Percentiles rank a stretch among this genome's conserved stretches.
Evolutionary conservation across 2,888 invertebrate species (phyloP).

Genomic region (Ornithoptera alexandrae): DNA sequence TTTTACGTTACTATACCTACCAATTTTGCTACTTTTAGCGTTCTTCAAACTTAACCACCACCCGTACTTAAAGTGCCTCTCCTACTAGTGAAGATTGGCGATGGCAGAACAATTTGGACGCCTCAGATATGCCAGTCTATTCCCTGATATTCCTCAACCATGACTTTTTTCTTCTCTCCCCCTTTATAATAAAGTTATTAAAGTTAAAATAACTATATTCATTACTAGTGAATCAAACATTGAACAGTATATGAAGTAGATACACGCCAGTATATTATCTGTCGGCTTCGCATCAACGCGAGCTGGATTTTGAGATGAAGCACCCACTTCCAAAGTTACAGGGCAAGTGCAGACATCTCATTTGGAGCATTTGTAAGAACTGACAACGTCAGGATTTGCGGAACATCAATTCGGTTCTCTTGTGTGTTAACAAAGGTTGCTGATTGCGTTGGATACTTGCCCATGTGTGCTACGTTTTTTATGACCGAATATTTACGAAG

Average conservation of each 20-base stretch:
- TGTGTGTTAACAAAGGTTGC: conserved; percentile 5
- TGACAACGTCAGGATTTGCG: conserved; percentile 11
- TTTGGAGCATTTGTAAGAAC: conserved; percentile 13
- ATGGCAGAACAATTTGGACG: too few relatives aligned
- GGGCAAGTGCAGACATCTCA: conserved; percentile 10
- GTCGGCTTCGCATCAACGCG: not conserved
- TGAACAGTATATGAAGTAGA: too few relatives aligned
- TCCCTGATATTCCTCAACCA: too few relatives aligned
- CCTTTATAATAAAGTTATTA: too few relatives aligned
- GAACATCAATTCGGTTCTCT: conserved; percentile 10
- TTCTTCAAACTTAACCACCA: not conserved
- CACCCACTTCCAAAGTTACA: conserved; percentile 6
- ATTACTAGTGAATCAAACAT: too few relatives aligned
- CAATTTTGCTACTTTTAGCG: too few relatives aligned
- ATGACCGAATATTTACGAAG: not conserved
- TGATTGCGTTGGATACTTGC: conserved; percentile 6
- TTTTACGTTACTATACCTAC: too few relatives aligned
- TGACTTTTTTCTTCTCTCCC: too few relatives aligned
- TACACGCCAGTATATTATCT: not conserved
- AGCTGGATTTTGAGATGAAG: not conserved
- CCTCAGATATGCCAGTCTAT: too few relatives aligned
- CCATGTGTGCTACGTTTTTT: not conserved
- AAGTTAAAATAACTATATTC: too few relatives aligned
- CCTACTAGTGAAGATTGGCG: too few relatives aligned
- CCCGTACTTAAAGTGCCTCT: not conserved